phyloP scores from a whole-genome alignment of 2,797 vertebrate genomes.

The Lophius americanus region DNA sequence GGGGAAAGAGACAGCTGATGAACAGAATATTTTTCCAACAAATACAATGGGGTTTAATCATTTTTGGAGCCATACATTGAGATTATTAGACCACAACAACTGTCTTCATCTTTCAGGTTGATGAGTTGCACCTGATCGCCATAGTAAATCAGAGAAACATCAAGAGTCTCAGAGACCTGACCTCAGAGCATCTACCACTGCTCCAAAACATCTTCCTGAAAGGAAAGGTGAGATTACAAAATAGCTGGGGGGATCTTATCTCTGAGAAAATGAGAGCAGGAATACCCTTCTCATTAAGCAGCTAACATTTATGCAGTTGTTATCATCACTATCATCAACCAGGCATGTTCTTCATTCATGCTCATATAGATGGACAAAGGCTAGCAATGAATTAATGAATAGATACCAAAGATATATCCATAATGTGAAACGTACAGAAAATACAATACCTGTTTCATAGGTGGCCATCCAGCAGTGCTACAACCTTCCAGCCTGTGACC shows the following conservation, averaged over 20 bases:
- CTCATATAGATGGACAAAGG: not conserved
- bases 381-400: too few relatives aligned
- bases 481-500: slow-evolving; percentile 70
- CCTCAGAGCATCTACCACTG: slow-evolving; percentile 85
- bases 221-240: slow-evolving; percentile 84
- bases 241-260: not conserved
- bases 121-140: slow-evolving; percentile 93
- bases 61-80: too few relatives aligned
- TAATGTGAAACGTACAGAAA: not conserved
- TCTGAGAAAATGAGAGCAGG: not conserved
- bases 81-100: not conserved
- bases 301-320: not conserved
- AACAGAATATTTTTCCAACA: too few relatives aligned
- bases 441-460: slow-evolving; percentile 64
- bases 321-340: not conserved
- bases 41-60: too few relatives aligned
- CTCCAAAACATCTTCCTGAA: slow-evolving; percentile 87
- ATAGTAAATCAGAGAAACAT: slow-evolving; percentile 83
- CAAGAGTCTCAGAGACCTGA: slow-evolving; percentile 89
- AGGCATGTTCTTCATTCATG: not conserved
- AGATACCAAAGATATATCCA: too few relatives aligned
- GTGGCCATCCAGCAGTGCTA: slow-evolving; percentile 84
- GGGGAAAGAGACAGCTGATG: too few relatives aligned
- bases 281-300: too few relatives aligned
- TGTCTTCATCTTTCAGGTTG: slow-evolving; percentile 76